A percentile compares a stretch with the other conserved stretches of the same genome.
Evolutionary conservation across 2,888 invertebrate genomes (phyloP).

Genomic region (Nycteola revayana): DNA sequence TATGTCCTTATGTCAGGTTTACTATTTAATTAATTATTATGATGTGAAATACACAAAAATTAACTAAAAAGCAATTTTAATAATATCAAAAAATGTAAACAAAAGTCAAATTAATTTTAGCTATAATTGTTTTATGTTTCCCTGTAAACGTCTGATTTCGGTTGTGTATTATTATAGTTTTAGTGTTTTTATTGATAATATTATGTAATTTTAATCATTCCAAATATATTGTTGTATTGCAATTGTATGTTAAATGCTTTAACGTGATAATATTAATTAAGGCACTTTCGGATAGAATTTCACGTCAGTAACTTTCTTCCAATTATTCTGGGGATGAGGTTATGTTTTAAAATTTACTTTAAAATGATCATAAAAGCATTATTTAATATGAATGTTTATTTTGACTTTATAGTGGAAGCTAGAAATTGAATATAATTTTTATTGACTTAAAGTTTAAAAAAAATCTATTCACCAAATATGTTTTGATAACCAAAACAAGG

Average conservation of each 20-base stretch:
- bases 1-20: no score
- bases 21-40: no score
- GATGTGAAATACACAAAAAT: constrained; percentile 2
- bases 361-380: no score
- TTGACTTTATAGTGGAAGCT: no score
- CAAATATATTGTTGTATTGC: constrained; percentile 35
- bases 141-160: constrained; percentile 47
- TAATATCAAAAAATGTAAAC: constrained; percentile 60
- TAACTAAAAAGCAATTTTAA: constrained; percentile 47
- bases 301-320: constrained; percentile 26
- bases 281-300: constrained; percentile 26
- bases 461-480: no score
- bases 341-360: no score
- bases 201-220: constrained; percentile 33
- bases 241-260: constrained; percentile 39
- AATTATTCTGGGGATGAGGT: constrained; percentile 24
- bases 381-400: no score
- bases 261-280: constrained; percentile 38
- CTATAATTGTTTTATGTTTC: constrained; percentile 24
- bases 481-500: no score
- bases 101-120: constrained; percentile 66
- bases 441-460: neutral
- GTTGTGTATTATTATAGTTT: constrained; percentile 50
- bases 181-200: constrained; percentile 31
- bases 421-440: neutral